phyloP scores from a whole-genome alignment of 2,888 invertebrate species.

The Diploptera punctata region DNA sequence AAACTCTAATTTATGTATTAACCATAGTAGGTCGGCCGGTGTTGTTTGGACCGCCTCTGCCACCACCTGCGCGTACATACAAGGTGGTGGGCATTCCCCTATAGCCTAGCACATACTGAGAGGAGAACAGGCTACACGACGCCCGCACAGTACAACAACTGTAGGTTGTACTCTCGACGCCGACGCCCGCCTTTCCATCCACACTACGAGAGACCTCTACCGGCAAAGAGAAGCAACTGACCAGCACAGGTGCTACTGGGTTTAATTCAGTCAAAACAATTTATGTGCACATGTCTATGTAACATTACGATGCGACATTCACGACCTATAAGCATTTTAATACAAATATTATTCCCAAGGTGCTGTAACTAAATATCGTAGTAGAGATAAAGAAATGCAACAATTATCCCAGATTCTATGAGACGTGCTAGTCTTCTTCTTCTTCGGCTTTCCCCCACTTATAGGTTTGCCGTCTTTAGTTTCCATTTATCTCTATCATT shows the following conservation, averaged over 20 bases:
- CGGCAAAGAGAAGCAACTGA: constrained; percentile 13
- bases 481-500: too few relatives aligned
- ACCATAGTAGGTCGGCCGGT: background rate
- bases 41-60: background rate
- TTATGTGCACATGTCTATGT: too few relatives aligned
- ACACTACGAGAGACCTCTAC: constrained; percentile 27
- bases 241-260: constrained; percentile 21
- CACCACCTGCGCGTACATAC: background rate
- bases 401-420: too few relatives aligned
- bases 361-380: too few relatives aligned
- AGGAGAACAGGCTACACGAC: background rate
- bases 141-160: constrained; percentile 8
- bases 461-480: too few relatives aligned
- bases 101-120: constrained; percentile 2
- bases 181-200: constrained; percentile 9
- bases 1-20: background rate
- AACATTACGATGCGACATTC: too few relatives aligned
- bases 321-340: too few relatives aligned
- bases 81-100: constrained; percentile 15
- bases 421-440: too few relatives aligned
- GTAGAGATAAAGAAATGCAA: too few relatives aligned
- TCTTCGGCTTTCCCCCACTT: too few relatives aligned
- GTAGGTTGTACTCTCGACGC: constrained; percentile 15
- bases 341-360: too few relatives aligned
- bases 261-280: background rate